Evolutionary conservation across 2,797 vertebrate species (phyloP).

Genomic region (Pseudochaenichthys georgianus): DNA sequence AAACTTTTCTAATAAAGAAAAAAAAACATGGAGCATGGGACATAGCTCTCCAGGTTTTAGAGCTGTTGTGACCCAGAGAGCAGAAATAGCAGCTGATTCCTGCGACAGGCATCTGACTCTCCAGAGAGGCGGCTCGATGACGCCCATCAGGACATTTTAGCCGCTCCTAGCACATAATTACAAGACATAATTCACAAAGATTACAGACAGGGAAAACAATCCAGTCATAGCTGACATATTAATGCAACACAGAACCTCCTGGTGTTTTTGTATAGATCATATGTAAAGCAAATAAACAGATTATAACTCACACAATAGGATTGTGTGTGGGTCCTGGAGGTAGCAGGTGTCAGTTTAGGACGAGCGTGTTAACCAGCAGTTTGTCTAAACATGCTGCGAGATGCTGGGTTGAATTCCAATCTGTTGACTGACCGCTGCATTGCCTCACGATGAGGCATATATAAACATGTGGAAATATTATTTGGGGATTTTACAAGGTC

Average conservation of each 20-base stretch:
- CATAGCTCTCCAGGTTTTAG: constrained; percentile 54
- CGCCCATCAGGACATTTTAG: constrained; percentile 65
- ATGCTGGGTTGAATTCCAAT: constrained; percentile 60
- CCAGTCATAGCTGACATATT: constrained; percentile 18
- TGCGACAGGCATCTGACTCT: constrained; percentile 83
- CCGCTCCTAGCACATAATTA: constrained; percentile 56
- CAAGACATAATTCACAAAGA: constrained; percentile 51
- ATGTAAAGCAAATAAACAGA: constrained; percentile 9
- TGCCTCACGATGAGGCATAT: constrained; percentile 41
- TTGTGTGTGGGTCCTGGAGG: constrained; percentile 33
- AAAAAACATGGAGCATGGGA: not conserved
- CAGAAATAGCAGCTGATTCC: constrained; percentile 81
- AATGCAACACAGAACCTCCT: not conserved
- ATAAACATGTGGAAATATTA: constrained; percentile 9
- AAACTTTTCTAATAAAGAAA: too few relatives aligned
- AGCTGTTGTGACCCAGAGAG: constrained; percentile 62
- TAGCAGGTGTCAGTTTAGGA: constrained; percentile 57
- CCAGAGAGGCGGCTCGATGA: constrained; percentile 72
- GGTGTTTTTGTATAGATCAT: constrained; percentile 10
- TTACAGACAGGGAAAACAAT: constrained; percentile 49
- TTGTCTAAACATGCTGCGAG: constrained; percentile 47
- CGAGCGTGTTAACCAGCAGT: constrained; percentile 53
- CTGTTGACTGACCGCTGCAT: constrained; percentile 54
- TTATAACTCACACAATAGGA: not conserved
- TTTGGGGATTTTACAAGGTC: constrained; percentile 24